Evolutionary conservation across 2,888 invertebrate species (phyloP).

Genomic region (Quadroppia sp.): DNA sequence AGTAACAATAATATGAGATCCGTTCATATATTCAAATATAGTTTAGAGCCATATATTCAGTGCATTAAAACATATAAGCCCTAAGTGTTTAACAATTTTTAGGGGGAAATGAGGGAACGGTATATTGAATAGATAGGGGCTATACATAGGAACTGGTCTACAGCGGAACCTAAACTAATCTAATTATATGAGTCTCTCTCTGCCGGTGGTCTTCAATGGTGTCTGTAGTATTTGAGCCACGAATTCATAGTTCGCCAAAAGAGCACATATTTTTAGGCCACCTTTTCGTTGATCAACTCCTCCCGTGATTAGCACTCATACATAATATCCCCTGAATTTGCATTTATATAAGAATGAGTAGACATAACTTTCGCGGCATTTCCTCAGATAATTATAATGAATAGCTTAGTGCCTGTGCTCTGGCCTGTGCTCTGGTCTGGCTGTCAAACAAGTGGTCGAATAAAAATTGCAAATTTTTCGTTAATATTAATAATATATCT

Average conservation of each 20-base stretch:
- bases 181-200: conserved; percentile 18
- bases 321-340: not conserved
- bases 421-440: not conserved
- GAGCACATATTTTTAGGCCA: conserved; percentile 3
- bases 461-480: conserved; percentile 22
- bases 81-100: not conserved
- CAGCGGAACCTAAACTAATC: conserved; percentile 14
- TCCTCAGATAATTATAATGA: not conserved
- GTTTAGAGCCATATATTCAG: not conserved
- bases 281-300: conserved; percentile 2
- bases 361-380: not conserved
- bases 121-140: not conserved
- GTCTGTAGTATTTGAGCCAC: conserved; percentile 10
- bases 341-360: not conserved
- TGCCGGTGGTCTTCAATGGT: conserved; percentile 17
- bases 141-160: not conserved
- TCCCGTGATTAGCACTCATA: not conserved
- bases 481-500: not conserved
- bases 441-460: conserved; percentile 26
- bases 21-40: not conserved
- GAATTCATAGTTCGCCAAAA: not conserved
- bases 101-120: not conserved
- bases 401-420: not conserved
- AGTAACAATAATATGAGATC: not conserved
- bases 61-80: not conserved